Percentiles rank a stretch among this genome's conserved stretches.
These are phyloP conservation scores for Pyxicephalus adspersus DNA, from an alignment of 2,113 vertebrate genomes.

Conservation along the genomic window DNA sequence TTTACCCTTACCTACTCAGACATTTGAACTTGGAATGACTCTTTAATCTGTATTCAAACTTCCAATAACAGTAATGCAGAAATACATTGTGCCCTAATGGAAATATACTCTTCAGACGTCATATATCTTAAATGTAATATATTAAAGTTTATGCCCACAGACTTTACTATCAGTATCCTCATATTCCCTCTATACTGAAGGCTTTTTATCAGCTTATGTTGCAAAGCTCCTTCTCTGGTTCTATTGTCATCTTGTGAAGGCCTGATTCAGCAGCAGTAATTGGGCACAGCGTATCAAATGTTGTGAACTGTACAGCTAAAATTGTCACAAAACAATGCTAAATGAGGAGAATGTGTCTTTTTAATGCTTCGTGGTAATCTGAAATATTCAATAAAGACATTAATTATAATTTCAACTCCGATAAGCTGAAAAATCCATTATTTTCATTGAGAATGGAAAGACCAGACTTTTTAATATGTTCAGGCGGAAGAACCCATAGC, in stretches of 20 bases:
- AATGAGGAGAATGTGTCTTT: background rate
- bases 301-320: background rate
- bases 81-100: background rate
- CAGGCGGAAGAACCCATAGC: too few relatives aligned
- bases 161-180: slow-evolving; percentile 3
- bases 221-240: background rate
- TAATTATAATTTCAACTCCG: background rate
- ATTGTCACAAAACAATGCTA: background rate
- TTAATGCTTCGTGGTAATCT: background rate
- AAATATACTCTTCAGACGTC: background rate
- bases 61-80: background rate
- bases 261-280: background rate
- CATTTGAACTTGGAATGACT: too few relatives aligned
- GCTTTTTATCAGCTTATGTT: background rate
- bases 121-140: background rate
- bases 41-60: background rate
- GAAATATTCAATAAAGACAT: background rate
- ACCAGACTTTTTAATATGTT: too few relatives aligned
- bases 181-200: background rate
- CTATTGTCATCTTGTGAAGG: background rate
- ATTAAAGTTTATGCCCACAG: slow-evolving; percentile 7
- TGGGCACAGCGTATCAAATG: slow-evolving; percentile 26
- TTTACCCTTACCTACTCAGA: too few relatives aligned
- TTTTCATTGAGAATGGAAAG: too few relatives aligned
- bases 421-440: background rate